Conservation (phyloP, 2,113 vertebrate species). For the Brachirus orientalis region DNA sequence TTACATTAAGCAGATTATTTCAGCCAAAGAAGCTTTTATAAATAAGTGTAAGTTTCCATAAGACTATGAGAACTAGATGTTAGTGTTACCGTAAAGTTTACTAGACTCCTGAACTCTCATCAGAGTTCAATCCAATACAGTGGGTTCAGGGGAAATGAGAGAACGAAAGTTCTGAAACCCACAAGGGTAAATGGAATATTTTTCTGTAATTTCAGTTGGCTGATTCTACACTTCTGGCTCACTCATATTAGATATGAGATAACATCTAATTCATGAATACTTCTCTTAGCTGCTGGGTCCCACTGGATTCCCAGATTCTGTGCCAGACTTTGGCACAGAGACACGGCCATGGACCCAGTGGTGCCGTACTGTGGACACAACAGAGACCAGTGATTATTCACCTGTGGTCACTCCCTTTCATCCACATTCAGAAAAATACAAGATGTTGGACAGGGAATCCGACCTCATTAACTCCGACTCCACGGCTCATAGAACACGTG, state of each 20-base stretch:
- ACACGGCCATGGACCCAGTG: conserved; percentile 88
- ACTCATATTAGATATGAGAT: not conserved
- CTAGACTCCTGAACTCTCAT: not conserved
- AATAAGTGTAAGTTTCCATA: too few relatives aligned
- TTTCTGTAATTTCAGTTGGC: not conserved
- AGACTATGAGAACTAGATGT: not conserved
- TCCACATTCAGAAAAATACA: not conserved
- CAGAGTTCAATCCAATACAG: not conserved
- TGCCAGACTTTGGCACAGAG: conserved; percentile 92
- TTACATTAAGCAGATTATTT: too few relatives aligned
- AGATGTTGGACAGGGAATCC: conserved; percentile 43
- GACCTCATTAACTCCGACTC: conserved; percentile 98
- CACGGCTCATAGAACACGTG: conserved; percentile 90
- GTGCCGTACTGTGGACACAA: conserved; percentile 87
- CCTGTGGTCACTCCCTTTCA: conserved; percentile 1
- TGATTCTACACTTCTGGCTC: not conserved
- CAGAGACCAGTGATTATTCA: conserved; percentile 35
- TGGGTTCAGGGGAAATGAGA: not conserved
- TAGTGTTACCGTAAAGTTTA: not conserved
- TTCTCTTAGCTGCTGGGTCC: conserved; percentile 92
- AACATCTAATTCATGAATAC: conserved; percentile 82
- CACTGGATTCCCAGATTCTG: conserved; percentile 98
- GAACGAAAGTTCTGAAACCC: not conserved
- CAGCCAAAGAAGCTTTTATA: too few relatives aligned
- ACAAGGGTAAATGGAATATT: not conserved